Conservation (phyloP, 2,888 invertebrate genomes). For the Eudemis profundana region DNA sequence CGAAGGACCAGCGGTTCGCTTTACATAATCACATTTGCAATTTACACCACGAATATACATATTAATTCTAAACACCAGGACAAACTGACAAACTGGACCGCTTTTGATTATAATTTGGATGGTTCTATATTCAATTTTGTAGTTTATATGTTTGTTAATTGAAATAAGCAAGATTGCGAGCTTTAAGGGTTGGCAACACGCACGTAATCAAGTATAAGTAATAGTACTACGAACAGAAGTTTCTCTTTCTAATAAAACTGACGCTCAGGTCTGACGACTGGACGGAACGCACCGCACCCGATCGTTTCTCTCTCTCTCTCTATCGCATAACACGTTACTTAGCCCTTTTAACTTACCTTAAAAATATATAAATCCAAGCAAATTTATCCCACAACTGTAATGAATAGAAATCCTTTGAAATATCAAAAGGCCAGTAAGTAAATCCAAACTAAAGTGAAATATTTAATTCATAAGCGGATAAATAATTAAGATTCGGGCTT, state of each 20-base stretch:
- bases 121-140: constrained; percentile 29
- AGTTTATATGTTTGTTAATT: constrained; percentile 18
- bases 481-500: constrained; percentile 62
- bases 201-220: neutral
- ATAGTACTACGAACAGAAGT: neutral
- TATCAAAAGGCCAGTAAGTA: constrained; percentile 8
- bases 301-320: too few species aligned
- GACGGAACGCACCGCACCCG: too few species aligned
- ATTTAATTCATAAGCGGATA: constrained; percentile 55
- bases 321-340: neutral
- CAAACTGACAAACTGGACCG: constrained; percentile 36
- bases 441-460: constrained; percentile 26
- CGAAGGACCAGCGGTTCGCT: constrained; percentile 49
- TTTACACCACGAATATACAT: constrained; percentile 49
- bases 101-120: constrained; percentile 40
- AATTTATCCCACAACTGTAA: neutral
- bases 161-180: neutral
- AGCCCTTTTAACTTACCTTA: neutral
- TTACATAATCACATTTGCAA: constrained; percentile 53
- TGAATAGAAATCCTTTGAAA: constrained; percentile 3
- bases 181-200: neutral
- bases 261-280: too few species aligned
- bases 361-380: neutral
- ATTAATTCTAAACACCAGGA: constrained; percentile 47
- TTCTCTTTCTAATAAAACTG: too few species aligned